phyloP scores from a whole-genome alignment of 2,888 invertebrate genomes.

The Periphyllus acericola region DNA sequence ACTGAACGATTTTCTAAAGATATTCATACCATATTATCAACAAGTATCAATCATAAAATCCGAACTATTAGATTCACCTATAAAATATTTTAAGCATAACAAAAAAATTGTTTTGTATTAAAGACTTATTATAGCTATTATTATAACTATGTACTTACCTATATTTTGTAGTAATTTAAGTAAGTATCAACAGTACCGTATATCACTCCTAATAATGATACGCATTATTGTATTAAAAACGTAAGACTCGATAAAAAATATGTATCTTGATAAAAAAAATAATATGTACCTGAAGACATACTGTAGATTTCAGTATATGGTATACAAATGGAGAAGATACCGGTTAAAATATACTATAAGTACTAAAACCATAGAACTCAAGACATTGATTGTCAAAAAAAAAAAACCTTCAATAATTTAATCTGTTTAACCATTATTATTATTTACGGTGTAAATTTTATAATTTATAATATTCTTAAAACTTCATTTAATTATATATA shows the following conservation, averaged over 20 bases:
- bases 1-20: conserved; percentile 19
- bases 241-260: no score
- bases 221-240: no score
- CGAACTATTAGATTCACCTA: background rate
- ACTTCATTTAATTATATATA: background rate
- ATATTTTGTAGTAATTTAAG: no score
- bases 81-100: background rate
- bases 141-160: no score
- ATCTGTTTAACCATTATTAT: background rate
- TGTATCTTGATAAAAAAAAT: no score
- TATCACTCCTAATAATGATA: no score
- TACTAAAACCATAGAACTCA: background rate
- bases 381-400: background rate
- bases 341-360: background rate
- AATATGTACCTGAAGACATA: no score
- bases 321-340: background rate
- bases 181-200: no score
- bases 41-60: background rate
- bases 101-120: background rate
- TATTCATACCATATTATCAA: background rate
- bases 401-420: background rate
- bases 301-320: background rate
- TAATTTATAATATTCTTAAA: background rate
- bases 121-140: background rate
- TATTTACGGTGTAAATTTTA: background rate